Evolutionary conservation across 2,113 vertebrate species (phyloP), one percentile per base, ranked within the genome.

Genomic region (Poeciliopsis prolifica): DNA sequence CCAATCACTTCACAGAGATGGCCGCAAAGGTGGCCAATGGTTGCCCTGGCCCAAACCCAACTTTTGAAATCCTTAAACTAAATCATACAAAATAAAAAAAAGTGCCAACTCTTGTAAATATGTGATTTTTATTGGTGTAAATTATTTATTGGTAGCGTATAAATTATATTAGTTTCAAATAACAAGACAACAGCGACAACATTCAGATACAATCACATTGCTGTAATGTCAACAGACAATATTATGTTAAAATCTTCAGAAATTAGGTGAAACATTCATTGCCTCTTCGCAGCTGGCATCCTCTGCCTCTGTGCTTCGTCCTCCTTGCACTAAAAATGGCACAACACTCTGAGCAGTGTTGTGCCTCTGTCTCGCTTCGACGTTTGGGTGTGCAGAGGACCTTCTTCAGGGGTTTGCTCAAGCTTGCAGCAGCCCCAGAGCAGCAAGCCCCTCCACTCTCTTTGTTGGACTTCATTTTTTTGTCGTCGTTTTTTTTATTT

Each of bases 101-200:
- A 12, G 14, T 17, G 1, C 15, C 7, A 33, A 64, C 7, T 22
- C 17, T 4, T 24, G 5, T 61, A 22, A 44, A 58, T 44, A 26
- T 30, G 13, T 70, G 11, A 17, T 72, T 72, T 35, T 54, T 66
- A 63, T 71, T 29, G 70, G 2, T 33, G 28, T 68, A 15, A 19
- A 14, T 66, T 74, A 35, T 40, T 65, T 28, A 68, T 80, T 70
- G 60, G 44, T 44, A 65, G 31, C 8, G 33, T 24, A 37, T n/a
- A 65, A 1, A n/a, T 35, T 70, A 74, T 70, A 87, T 87, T 87
- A 78, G 71, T 84, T 82, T 82, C 79, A 79, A 87, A 79, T 78
- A 79, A 69, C 35, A 78, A 17, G 51, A n/a, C 19, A 70, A 80
- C 11, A 37, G 83, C 65, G 26, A 78, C 37, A 37, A 77, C 28